Conservation (phyloP, 2,797 vertebrate genomes). For the Aphelocoma californica region DNA sequence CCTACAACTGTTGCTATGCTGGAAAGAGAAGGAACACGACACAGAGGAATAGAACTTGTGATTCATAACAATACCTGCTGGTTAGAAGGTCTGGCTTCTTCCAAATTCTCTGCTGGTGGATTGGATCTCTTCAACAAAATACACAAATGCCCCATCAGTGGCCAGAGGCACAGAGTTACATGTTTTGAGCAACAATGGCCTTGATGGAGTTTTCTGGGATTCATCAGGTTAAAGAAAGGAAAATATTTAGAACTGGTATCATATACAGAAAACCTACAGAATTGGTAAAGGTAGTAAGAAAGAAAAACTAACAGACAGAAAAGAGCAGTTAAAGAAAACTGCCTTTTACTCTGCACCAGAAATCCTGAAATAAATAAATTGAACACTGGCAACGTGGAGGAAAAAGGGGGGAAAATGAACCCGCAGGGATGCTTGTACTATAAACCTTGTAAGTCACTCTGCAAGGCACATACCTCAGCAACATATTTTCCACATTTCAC, state of each 20-base stretch:
- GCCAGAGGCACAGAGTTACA: not conserved
- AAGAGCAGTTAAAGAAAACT: not conserved
- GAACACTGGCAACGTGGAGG: not conserved
- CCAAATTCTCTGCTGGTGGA: not conserved
- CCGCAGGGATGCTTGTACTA: not conserved
- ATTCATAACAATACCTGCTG: not conserved
- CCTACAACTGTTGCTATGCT: not conserved
- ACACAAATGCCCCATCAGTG: not conserved
- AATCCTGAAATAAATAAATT: not conserved
- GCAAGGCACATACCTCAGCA: conserved; percentile 32
- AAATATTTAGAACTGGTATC: not conserved
- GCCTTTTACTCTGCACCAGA: not conserved
- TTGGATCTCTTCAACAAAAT: conserved; percentile 10
- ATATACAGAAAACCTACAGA: not conserved
- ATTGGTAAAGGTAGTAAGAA: not conserved
- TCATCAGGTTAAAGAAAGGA: not conserved
- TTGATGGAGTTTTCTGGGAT: not conserved
- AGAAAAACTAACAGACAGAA: not conserved
- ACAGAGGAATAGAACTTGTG: not conserved
- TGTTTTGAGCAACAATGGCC: not conserved
- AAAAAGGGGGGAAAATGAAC: not conserved
- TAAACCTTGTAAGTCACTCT: conserved; percentile 23
- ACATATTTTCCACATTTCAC: conserved; percentile 64
- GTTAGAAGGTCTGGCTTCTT: not conserved
- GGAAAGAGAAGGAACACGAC: not conserved